Evolutionary conservation across 2,113 vertebrate genomes (phyloP).

Genomic region (Progne subis): DNA sequence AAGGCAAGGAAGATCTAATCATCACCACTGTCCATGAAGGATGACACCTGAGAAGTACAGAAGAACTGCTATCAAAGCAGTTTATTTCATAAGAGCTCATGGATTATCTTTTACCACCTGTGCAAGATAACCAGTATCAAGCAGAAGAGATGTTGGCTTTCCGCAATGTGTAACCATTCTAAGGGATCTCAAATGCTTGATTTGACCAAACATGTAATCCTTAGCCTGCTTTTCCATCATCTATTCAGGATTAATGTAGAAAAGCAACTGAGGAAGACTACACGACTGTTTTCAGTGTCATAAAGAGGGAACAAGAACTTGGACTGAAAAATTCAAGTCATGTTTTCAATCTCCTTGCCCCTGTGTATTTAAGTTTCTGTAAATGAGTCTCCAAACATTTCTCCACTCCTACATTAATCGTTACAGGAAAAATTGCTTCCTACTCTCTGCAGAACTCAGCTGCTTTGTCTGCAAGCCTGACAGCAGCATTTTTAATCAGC

Average conservation of each 20-base stretch:
- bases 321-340: not conserved
- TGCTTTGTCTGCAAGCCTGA: not conserved
- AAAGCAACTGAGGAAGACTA: not conserved
- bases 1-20: not conserved
- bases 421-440: not conserved
- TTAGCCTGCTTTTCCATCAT: not conserved
- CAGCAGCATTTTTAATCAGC: constrained; percentile 13
- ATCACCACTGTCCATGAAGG: not conserved
- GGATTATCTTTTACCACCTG: not conserved
- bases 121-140: not conserved
- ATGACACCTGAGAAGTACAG: not conserved
- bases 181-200: not conserved
- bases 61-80: rapidly evolving
- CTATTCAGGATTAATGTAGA: not conserved
- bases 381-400: not conserved
- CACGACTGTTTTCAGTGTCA: not conserved
- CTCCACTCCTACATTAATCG: not conserved
- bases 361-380: not conserved
- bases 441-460: not conserved
- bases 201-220: not conserved
- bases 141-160: not conserved
- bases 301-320: not conserved
- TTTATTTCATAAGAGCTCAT: not conserved
- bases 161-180: not conserved
- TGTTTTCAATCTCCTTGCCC: not conserved